Evolutionary conservation across 2,113 vertebrate genomes (phyloP).

Genomic region (Ptilorrhoa leucosticta): DNA sequence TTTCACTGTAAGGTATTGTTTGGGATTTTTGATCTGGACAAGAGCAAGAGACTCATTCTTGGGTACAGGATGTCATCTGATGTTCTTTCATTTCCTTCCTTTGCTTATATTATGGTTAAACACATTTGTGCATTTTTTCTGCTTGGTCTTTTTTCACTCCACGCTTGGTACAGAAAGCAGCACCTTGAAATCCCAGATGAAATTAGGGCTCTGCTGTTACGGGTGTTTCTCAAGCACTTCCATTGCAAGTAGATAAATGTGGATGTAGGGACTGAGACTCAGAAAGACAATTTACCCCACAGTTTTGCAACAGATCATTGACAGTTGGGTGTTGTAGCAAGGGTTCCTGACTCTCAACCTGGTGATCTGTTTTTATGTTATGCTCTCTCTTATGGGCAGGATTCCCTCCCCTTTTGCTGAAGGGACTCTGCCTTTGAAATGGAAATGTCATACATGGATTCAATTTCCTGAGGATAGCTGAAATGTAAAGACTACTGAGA

Average conservation of each 20-base stretch:
- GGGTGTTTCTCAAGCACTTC: background rate
- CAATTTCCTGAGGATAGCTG: background rate
- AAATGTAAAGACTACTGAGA: background rate
- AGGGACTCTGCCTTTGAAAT: background rate
- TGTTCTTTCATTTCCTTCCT: background rate
- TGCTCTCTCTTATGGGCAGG: background rate
- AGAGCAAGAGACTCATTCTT: background rate
- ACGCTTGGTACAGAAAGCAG: background rate
- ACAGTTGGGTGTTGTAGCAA: background rate
- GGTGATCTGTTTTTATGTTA: background rate
- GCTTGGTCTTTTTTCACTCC: background rate
- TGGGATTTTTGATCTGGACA: background rate
- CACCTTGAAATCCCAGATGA: background rate
- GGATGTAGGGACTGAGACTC: background rate
- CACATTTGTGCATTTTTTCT: background rate
- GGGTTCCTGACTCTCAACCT: background rate
- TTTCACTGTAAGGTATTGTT: background rate
- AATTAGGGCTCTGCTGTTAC: background rate
- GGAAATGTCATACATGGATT: background rate
- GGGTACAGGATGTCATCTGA: background rate
- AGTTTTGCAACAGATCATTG: background rate
- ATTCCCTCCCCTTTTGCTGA: background rate
- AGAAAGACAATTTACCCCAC: background rate
- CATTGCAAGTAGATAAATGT: background rate
- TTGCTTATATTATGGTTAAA: background rate